Conservation (phyloP, 2,888 invertebrate species). For the Ernsta delagoae region DNA sequence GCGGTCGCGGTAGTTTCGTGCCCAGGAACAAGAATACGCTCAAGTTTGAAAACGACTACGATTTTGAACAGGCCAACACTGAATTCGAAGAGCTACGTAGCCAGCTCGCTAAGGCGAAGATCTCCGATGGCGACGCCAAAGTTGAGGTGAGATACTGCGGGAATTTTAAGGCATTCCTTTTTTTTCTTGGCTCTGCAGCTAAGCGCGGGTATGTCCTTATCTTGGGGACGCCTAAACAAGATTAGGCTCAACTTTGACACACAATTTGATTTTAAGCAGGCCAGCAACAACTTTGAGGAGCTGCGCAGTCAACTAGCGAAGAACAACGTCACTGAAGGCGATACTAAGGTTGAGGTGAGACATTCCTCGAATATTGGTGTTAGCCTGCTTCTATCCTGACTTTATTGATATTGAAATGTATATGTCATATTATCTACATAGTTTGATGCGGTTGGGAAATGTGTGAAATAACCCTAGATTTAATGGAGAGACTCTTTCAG, state of each 20-base stretch:
- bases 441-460: background rate
- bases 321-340: constrained; percentile 88
- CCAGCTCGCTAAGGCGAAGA: constrained; percentile 93
- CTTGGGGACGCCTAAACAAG: constrained; percentile 6
- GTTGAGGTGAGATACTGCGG: constrained; percentile 64
- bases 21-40: constrained; percentile 88
- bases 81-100: constrained; percentile 96
- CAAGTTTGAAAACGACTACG: constrained; percentile 98
- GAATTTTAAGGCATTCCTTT: background rate
- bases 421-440: background rate
- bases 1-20: constrained; percentile 75
- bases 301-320: constrained; percentile 93
- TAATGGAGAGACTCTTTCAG: background rate
- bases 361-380: constrained; percentile 3
- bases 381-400: constrained; percentile 3
- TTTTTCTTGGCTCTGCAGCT: background rate
- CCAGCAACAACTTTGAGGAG: constrained; percentile 98
- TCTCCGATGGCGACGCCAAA: constrained; percentile 85
- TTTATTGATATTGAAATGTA: constrained; percentile 3
- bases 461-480: background rate
- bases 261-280: constrained; percentile 56
- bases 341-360: constrained; percentile 72
- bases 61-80: constrained; percentile 99
- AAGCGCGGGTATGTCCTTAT: background rate
- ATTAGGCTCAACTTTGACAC: constrained; percentile 11